These are phyloP conservation scores for Caracal caracal DNA, from an alignment of 2,113 vertebrate species.

Conservation along the genomic window DNA sequence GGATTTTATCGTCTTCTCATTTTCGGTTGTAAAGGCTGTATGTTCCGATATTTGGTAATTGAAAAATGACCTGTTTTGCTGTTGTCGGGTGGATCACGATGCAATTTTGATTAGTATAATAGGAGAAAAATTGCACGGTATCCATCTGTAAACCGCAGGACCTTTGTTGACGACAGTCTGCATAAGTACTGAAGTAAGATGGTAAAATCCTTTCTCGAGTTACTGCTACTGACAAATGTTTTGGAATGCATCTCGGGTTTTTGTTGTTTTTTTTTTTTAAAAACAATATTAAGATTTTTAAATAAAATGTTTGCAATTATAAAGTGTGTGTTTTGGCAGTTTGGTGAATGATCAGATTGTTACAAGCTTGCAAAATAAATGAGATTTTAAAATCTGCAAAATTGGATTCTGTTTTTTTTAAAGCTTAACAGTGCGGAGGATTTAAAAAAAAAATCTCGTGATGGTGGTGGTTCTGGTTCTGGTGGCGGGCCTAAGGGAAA, in stretches of 20 bases:
- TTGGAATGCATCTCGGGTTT: not conserved
- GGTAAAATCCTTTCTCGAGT: not conserved
- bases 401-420: not conserved
- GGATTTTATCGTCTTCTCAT: slow-evolving; percentile 78
- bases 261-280: not conserved
- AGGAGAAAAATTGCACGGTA: slow-evolving; percentile 97
- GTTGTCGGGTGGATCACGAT: slow-evolving; percentile 97
- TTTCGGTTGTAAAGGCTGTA: not conserved
- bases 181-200: not conserved
- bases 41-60: not conserved
- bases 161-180: slow-evolving; percentile 74
- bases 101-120: slow-evolving; percentile 93
- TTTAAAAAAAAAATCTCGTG: not conserved
- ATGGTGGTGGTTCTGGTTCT: not conserved
- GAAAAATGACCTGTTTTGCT: slow-evolving; percentile 88
- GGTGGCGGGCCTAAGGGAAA: not conserved
- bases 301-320: slow-evolving; percentile 52
- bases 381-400: slow-evolving; percentile 18
- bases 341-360: slow-evolving; percentile 6
- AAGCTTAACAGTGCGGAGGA: not conserved
- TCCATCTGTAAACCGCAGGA: slow-evolving; percentile 97
- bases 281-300: not conserved
- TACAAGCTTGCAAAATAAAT: slow-evolving; percentile 66
- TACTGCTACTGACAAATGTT: not conserved
- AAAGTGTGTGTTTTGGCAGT: slow-evolving; percentile 7